Percentiles rank a stretch among this genome's conserved stretches.
phyloP scores from a whole-genome alignment of 2,797 vertebrate species.

The Potorous gilbertii region DNA sequence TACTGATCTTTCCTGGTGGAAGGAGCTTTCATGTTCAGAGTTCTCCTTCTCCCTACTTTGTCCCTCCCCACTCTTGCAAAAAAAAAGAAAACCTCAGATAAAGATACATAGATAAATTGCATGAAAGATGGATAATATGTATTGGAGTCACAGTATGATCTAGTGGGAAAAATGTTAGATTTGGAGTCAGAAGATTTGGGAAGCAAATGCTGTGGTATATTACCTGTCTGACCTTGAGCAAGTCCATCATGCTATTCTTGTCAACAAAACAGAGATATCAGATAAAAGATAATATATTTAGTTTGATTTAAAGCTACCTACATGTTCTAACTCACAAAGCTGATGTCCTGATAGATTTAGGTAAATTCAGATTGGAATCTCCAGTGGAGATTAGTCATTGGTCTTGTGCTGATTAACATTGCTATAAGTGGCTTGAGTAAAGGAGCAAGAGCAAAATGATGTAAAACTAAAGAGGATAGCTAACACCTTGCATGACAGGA shows the following conservation, averaged over 20 bases:
- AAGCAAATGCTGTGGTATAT: neutral
- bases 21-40: too few relatives aligned
- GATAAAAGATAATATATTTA: neutral
- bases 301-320: neutral
- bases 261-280: neutral
- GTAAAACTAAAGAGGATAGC: neutral
- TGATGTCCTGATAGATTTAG: neutral
- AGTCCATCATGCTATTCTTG: neutral
- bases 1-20: too few relatives aligned
- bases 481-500: neutral
- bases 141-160: too few relatives aligned
- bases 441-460: neutral
- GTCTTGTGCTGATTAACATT: neutral
- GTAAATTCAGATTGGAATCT: neutral
- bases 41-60: too few relatives aligned
- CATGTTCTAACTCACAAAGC: neutral
- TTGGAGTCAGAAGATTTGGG: neutral
- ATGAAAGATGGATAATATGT: too few relatives aligned
- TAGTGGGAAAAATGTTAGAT: neutral
- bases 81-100: too few relatives aligned
- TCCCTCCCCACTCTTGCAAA: too few relatives aligned
- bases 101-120: too few relatives aligned
- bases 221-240: too few relatives aligned
- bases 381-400: neutral
- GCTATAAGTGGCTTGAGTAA: neutral